Conservation (phyloP, 1,140 invertebrate genomes). For the Sitobion miscanthi region DNA sequence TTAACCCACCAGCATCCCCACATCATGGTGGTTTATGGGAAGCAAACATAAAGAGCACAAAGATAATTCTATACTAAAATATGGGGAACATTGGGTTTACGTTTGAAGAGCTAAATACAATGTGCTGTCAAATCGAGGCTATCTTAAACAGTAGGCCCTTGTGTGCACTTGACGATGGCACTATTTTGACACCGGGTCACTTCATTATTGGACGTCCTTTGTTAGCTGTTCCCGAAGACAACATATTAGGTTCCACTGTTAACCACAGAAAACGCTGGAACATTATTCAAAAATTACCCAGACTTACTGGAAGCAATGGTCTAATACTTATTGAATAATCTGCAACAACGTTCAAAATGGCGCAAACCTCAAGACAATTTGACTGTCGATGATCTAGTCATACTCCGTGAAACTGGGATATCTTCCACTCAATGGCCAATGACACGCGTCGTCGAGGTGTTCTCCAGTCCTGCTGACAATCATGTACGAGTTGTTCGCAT, state of each 20-base stretch:
- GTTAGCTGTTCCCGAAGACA: slow-evolving; percentile 42
- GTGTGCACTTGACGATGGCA: slow-evolving; percentile 59
- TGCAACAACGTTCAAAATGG: neutral
- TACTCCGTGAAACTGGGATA: neutral
- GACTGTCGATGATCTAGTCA: neutral
- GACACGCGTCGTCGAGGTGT: neutral
- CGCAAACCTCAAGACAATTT: neutral
- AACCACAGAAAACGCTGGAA: slow-evolving; percentile 48
- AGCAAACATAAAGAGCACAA: slow-evolving; percentile 59
- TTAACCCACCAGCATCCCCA: slow-evolving; percentile 6
- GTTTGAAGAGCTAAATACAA: neutral
- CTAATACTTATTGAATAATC: slow-evolving; percentile 59
- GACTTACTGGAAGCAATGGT: slow-evolving; percentile 60
- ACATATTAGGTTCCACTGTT: neutral
- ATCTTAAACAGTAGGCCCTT: slow-evolving; percentile 62
- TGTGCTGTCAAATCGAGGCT: slow-evolving; percentile 61
- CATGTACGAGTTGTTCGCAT: neutral
- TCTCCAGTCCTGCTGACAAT: neutral
- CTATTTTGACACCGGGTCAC: slow-evolving; percentile 60
- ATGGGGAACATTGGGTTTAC: slow-evolving; percentile 42
- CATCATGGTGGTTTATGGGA: slow-evolving; percentile 60
- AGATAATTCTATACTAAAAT: neutral
- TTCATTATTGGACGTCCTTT: too few relatives aligned
- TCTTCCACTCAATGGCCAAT: neutral
- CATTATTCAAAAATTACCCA: slow-evolving; percentile 57